These are phyloP conservation scores for Atlantisia rogersi DNA, from an alignment of 2,113 vertebrate species.

Conservation along the genomic window DNA sequence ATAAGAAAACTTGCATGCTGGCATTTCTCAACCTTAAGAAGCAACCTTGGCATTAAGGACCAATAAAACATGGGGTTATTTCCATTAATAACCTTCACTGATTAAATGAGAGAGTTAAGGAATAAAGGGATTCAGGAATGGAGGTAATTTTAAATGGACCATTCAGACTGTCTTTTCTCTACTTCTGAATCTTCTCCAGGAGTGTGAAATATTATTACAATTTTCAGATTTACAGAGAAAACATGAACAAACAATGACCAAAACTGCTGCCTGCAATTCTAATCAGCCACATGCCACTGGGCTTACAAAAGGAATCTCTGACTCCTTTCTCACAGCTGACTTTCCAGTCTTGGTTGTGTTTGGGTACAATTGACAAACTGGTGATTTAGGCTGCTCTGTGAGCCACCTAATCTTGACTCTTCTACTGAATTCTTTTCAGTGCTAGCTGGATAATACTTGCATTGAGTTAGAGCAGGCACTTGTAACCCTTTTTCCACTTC, in stretches of 20 bases:
- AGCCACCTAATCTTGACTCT: not conserved
- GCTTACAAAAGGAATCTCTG: not conserved
- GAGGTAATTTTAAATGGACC: not conserved
- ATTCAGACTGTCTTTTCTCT: not conserved
- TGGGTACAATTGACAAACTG: not conserved
- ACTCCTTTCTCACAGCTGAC: not conserved
- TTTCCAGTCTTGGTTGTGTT: not conserved
- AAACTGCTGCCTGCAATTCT: not conserved
- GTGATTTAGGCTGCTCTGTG: not conserved
- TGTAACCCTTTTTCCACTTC: not conserved
- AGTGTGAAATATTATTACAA: not conserved
- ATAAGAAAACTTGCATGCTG: not conserved
- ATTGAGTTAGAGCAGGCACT: not conserved
- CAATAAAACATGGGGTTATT: not conserved
- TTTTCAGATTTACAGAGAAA: constrained; percentile 43
- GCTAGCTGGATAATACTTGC: not conserved
- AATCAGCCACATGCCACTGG: not conserved
- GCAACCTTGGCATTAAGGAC: not conserved
- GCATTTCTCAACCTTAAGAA: not conserved
- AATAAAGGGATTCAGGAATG: not conserved
- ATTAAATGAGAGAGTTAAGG: not conserved
- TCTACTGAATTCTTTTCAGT: not conserved
- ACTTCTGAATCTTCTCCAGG: not conserved
- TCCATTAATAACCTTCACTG: not conserved
- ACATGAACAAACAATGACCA: not conserved